A percentile compares a stretch with the other conserved stretches of the same genome.
phyloP scores from a whole-genome alignment of 2,113 vertebrate genomes.

The Brachypodius melanocephalos region DNA sequence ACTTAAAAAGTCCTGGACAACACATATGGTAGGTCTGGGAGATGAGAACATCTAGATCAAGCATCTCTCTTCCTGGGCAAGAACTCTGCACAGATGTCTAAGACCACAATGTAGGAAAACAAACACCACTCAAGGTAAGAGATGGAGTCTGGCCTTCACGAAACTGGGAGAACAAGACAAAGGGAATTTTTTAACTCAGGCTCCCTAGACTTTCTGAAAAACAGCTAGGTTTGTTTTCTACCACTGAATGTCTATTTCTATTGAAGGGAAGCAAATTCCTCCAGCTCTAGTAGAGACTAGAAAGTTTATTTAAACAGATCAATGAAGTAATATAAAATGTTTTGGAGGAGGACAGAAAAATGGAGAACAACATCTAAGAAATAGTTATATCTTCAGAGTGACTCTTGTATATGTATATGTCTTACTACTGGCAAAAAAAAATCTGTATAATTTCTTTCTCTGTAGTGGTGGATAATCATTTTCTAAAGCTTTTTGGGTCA shows the following conservation, averaged over 20 bases:
- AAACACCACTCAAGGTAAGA: background rate
- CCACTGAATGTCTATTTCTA: background rate
- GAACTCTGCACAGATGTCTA: background rate
- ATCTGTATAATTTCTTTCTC: background rate
- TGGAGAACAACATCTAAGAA: background rate
- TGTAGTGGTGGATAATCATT: background rate
- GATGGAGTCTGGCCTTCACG: background rate
- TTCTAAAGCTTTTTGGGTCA: background rate
- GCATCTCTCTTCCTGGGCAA: background rate
- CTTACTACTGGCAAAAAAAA: background rate
- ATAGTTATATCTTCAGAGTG: background rate
- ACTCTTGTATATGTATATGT: background rate
- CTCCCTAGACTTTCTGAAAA: background rate
- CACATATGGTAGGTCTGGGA: background rate
- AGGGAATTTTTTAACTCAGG: background rate
- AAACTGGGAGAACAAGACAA: background rate
- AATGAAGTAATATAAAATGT: background rate
- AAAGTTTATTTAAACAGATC: background rate
- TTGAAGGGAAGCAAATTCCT: background rate
- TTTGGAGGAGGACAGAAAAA: background rate
- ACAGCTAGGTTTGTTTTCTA: background rate
- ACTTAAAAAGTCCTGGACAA: background rate
- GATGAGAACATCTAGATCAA: background rate
- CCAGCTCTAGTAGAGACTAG: background rate
- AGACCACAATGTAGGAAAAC: background rate